Conservation (phyloP, 1,140 invertebrate genomes). For the Drosophila athabasca region DNA sequence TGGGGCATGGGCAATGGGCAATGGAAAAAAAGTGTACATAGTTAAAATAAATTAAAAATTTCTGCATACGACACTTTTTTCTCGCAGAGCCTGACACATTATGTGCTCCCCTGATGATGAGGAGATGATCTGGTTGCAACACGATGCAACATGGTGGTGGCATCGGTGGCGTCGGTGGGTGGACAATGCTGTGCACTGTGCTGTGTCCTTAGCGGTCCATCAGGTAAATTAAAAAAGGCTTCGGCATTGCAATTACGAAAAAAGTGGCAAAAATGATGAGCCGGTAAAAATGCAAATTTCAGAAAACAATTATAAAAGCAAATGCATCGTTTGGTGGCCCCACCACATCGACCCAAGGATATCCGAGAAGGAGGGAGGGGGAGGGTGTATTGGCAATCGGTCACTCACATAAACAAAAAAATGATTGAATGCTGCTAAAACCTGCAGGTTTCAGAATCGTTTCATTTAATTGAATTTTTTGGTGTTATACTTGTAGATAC, state of each 20-base stretch:
- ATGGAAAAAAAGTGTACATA: slow-evolving; percentile 23
- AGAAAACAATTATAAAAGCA: slow-evolving; percentile 29
- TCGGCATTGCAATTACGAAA: slow-evolving; percentile 32
- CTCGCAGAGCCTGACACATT: not conserved
- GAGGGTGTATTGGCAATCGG: too few species aligned
- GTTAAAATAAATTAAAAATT: slow-evolving; percentile 62
- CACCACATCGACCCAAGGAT: too few species aligned
- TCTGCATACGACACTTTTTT: slow-evolving; percentile 48
- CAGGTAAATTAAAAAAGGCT: slow-evolving; percentile 57
- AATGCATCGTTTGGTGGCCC: not conserved
- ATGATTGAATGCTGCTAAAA: too few species aligned
- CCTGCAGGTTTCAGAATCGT: too few species aligned
- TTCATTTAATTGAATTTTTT: too few species aligned
- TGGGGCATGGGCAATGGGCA: not conserved
- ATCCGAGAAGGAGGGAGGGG: too few species aligned
- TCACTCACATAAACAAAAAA: too few species aligned
- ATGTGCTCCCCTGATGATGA: slow-evolving; percentile 17
- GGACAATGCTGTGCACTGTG: too few species aligned
- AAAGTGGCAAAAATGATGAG: slow-evolving; percentile 34
- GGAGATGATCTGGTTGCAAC: slow-evolving; percentile 33
- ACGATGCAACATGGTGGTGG: slow-evolving; percentile 10
- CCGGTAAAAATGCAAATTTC: slow-evolving; percentile 51
- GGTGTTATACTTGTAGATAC: too few species aligned
- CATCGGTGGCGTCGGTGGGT: slow-evolving; percentile 5
- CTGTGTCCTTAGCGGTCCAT: slow-evolving; percentile 29